A percentile compares a stretch with the other conserved stretches of the same genome.
phyloP scores from a whole-genome alignment of 2,797 vertebrate genomes.

The Microcaecilia unicolor region DNA sequence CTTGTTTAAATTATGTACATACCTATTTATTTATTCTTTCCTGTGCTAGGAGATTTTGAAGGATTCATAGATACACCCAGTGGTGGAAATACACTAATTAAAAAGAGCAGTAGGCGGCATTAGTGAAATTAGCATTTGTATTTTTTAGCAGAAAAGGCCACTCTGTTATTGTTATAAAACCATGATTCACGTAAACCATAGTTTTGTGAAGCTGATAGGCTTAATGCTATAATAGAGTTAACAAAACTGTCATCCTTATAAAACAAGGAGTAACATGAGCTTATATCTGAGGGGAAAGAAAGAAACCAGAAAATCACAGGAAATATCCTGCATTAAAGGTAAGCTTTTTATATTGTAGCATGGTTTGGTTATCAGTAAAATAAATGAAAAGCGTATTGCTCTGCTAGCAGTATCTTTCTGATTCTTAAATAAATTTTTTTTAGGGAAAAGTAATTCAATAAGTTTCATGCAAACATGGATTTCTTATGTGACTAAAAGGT shows the following conservation, averaged over 20 bases:
- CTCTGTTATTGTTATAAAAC: conserved; percentile 2
- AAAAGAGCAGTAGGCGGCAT: conserved; percentile 21
- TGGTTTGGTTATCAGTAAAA: too few species aligned
- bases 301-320: background rate
- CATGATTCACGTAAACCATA: background rate
- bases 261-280: background rate
- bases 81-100: background rate
- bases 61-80: too few species aligned
- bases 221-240: background rate
- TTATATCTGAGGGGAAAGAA: background rate
- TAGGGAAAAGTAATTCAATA: background rate
- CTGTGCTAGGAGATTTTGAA: too few species aligned
- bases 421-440: too few species aligned
- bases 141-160: background rate
- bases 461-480: background rate
- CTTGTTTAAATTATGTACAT: too few species aligned
- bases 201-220: conserved; percentile 9
- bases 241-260: background rate
- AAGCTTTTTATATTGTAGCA: too few species aligned
- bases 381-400: too few species aligned
- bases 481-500: too few species aligned
- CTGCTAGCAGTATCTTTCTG: too few species aligned
- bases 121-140: background rate
- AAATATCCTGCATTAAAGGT: background rate
- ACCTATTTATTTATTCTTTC: too few species aligned